These are phyloP conservation scores for Brenthis daphne DNA, from an alignment of 2,888 invertebrate genomes.

Conservation along the genomic window DNA sequence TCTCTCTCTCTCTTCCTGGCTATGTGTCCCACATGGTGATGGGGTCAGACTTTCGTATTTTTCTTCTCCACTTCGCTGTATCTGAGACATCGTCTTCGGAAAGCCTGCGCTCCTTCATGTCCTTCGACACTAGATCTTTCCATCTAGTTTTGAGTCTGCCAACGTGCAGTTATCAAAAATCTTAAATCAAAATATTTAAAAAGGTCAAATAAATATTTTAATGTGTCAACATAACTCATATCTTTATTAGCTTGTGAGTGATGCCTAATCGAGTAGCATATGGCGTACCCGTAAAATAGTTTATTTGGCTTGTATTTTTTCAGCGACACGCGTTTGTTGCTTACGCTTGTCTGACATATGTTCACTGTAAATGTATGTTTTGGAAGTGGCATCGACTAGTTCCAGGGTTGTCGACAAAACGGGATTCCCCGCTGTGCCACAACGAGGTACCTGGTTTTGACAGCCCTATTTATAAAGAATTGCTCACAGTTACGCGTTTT, in stretches of 20 bases:
- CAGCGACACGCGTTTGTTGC: conserved; percentile 46
- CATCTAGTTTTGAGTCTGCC: no score
- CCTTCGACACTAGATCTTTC: no score
- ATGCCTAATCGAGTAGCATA: conserved; percentile 41
- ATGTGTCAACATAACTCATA: conserved; percentile 39
- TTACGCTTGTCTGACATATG: conserved; percentile 49
- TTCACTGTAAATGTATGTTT: conserved; percentile 50
- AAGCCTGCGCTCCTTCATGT: no score
- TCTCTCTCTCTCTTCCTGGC: no score
- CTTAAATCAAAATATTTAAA: neutral
- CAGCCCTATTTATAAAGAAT: conserved; percentile 61
- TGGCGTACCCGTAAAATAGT: conserved; percentile 33
- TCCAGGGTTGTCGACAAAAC: conserved; percentile 33
- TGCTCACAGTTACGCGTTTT: conserved; percentile 46
- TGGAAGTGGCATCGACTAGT: conserved; percentile 16
- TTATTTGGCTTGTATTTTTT: conserved; percentile 46
- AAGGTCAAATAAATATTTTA: conserved; percentile 9
- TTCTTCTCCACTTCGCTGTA: no score
- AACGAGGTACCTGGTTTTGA: conserved; percentile 57
- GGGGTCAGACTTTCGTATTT: no score
- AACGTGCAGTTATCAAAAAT: neutral
- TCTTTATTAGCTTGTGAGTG: conserved; percentile 40
- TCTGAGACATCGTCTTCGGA: no score
- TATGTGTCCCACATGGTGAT: no score
- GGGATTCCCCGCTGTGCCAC: conserved; percentile 51